Percentiles rank a stretch among this genome's conserved stretches.
These are phyloP conservation scores for Clanis bilineata DNA, from an alignment of 2,888 invertebrate genomes.

Conservation along the genomic window DNA sequence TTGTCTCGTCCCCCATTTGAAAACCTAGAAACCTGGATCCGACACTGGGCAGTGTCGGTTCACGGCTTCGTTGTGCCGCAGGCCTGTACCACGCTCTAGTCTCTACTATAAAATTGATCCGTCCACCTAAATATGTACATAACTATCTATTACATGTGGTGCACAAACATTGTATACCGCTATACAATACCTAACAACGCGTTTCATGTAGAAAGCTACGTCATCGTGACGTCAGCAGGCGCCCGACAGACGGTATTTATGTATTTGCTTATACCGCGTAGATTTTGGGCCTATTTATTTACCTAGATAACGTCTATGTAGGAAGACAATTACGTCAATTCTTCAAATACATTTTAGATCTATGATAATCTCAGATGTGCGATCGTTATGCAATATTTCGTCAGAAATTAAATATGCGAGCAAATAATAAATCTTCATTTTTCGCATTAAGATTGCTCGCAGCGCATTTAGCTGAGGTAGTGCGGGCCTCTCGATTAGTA, in stretches of 20 bases:
- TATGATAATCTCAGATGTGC: background rate
- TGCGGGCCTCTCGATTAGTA: background rate
- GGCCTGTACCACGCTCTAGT: background rate
- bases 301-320: conserved; percentile 18
- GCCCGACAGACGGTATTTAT: conserved; percentile 34
- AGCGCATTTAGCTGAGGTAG: too few relatives aligned
- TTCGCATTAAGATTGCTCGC: background rate
- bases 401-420: background rate
- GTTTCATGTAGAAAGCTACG: conserved; percentile 39
- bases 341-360: background rate
- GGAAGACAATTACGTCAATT: conserved; percentile 5
- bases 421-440: background rate
- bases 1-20: too few relatives aligned
- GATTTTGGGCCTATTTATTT: conserved; percentile 28
- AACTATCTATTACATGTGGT: conserved; percentile 30
- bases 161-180: conserved; percentile 20
- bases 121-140: conserved; percentile 20
- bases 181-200: conserved; percentile 32
- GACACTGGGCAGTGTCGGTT: too few relatives aligned
- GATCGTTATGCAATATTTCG: background rate
- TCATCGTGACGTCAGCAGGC: conserved; percentile 44
- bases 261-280: conserved; percentile 24
- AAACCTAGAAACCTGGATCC: too few relatives aligned
- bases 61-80: too few relatives aligned
- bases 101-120: conserved; percentile 2